phyloP scores from a whole-genome alignment of 2,888 invertebrate genomes.

The Cancer borealis region DNA sequence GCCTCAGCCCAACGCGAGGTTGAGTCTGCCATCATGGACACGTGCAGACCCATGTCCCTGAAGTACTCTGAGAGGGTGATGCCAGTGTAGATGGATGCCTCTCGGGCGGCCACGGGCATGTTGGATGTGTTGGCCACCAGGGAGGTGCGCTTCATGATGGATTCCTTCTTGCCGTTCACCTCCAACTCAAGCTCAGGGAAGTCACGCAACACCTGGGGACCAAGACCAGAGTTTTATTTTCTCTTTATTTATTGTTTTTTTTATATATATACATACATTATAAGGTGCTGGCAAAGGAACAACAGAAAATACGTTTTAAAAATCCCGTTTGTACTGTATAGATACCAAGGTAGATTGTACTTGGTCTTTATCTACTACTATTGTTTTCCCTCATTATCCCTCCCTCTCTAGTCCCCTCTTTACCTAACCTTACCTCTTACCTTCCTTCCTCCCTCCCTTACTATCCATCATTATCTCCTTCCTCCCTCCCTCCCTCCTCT shows the following conservation, averaged over 20 bases:
- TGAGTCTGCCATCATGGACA: conserved; percentile 99
- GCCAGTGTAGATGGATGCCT: conserved; percentile 99
- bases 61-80: conserved; percentile 99
- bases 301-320: too few species aligned
- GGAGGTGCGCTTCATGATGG: conserved; percentile 99
- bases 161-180: conserved; percentile 96
- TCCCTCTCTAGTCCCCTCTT: neutral
- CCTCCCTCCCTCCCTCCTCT: neutral
- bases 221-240: neutral
- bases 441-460: neutral
- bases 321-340: too few species aligned
- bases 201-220: conserved; percentile 90
- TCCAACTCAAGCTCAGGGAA: conserved; percentile 99
- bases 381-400: neutral
- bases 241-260: neutral
- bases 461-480: neutral
- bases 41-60: conserved; percentile 98
- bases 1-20: conserved; percentile 99
- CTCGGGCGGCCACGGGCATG: conserved; percentile 99
- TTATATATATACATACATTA: neutral
- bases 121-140: conserved; percentile 99
- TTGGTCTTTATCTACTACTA: too few species aligned
- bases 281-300: too few species aligned
- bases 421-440: neutral
- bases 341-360: too few species aligned